These are phyloP conservation scores for Sarcophaga subvicina DNA, from an alignment of 2,888 invertebrate species.

Conservation along the genomic window DNA sequence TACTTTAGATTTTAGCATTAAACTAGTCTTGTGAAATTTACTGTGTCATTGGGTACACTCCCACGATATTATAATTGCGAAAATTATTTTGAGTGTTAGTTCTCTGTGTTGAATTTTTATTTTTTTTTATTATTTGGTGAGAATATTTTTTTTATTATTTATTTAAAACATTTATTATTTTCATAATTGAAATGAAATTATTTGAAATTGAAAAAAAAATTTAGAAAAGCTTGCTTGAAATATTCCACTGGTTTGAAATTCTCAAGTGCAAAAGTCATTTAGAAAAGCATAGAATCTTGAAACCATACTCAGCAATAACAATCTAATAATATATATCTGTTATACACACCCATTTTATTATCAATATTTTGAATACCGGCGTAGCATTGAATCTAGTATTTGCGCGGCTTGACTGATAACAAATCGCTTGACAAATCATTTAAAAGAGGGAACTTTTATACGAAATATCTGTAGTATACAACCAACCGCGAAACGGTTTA, in stretches of 20 bases:
- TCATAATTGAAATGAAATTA: too few species aligned
- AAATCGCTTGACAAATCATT: constrained; percentile 12
- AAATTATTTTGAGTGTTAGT: too few species aligned
- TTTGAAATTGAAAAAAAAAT: too few species aligned
- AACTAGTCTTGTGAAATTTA: too few species aligned
- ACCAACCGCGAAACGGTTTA: neutral
- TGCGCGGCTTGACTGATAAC: constrained; percentile 33
- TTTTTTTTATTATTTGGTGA: too few species aligned
- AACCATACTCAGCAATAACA: neutral
- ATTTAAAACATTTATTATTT: too few species aligned
- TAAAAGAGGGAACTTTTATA: constrained; percentile 20
- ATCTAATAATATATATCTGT: neutral
- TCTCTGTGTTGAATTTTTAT: too few species aligned
- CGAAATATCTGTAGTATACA: constrained; percentile 34
- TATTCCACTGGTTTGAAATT: too few species aligned
- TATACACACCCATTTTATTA: neutral
- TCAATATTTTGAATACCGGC: neutral
- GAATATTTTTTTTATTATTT: too few species aligned
- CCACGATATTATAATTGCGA: too few species aligned
- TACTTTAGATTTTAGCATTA: too few species aligned
- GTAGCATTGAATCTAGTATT: neutral
- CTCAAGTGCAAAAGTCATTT: neutral
- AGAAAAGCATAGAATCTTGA: neutral
- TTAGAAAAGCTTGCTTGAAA: neutral
- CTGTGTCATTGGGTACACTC: too few species aligned